Evolutionary conservation across 2,888 invertebrate species (phyloP).

Genomic region (Germaria angustata): DNA sequence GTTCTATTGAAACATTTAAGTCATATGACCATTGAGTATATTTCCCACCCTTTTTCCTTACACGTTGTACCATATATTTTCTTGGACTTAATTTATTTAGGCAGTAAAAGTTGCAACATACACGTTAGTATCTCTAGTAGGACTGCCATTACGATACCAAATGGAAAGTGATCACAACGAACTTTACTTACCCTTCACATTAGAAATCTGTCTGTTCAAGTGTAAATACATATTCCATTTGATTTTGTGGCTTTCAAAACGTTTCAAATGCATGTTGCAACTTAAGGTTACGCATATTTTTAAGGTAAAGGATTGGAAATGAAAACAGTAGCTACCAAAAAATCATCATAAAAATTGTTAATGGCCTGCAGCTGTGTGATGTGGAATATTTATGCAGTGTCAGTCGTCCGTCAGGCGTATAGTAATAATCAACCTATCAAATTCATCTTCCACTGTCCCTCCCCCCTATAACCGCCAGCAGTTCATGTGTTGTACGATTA

Average conservation of each 20-base stretch:
- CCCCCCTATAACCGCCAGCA: background rate
- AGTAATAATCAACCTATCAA: slow-evolving; percentile 55
- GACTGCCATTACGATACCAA: background rate
- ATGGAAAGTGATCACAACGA: background rate
- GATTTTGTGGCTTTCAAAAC: background rate
- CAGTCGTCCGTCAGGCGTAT: slow-evolving; percentile 42
- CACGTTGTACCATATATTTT: background rate
- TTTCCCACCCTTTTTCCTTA: background rate
- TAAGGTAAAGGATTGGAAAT: background rate
- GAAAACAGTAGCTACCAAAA: slow-evolving; percentile 57
- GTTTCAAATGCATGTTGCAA: background rate
- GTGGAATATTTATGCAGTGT: slow-evolving; percentile 52
- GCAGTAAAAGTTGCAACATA: slow-evolving; percentile 30
- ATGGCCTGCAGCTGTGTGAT: slow-evolving; percentile 54
- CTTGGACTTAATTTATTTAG: slow-evolving; percentile 28
- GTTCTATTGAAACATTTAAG: too few species aligned
- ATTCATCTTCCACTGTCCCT: slow-evolving; percentile 7
- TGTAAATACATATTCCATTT: background rate
- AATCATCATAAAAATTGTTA: slow-evolving; percentile 51
- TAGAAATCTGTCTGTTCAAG: background rate
- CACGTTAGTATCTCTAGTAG: background rate
- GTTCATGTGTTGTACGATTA: slow-evolving; percentile 30
- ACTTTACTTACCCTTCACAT: background rate
- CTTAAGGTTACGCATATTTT: background rate
- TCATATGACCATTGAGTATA: background rate